Base-by-base conservation (phyloP, 64 coral and sea anemone species). In the Montipora cactus region DNA sequence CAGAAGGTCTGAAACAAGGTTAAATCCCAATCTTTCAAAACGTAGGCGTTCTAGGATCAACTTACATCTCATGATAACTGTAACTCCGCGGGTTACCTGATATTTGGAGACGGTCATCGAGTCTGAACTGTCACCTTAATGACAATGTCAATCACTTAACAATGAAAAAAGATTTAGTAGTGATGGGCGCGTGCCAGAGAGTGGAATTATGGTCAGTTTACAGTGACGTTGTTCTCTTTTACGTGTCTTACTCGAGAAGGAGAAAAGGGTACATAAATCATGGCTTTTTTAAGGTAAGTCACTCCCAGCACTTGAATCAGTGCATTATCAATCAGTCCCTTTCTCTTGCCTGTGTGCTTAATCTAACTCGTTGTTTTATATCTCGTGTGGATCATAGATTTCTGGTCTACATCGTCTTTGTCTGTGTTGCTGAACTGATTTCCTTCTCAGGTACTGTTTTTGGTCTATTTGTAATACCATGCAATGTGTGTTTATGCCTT, bases 111-210 rank as follows among this genome's bases (percentile, higher is more conserved):
- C 37, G 37, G 37, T 21, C 44, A 2, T 15, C 46, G 37, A 86
- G 45, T 22, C 66, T 21, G 5, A 67, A 13, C 81, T 84, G 81
- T 67, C 81, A 84, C 18, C 37, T 46, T 47, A 28, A 19, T 51
- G 82, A 86, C 82, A 86, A 45, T 72, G 82, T 86, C 82, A 72
- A 71, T 86, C 82, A 50, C 15, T 72, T 71, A 86, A 86, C 82
- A 86, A 86, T 71, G 62, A 69, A 86, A 71, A 86, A 86, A 86
- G 66, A 19, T 44, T 72, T 86, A 71, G 82, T 50, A 22, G 47
- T n/a, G 82, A 67, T 86, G 47, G 82, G 82, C 62, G 82, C 82
- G 82, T 86, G 82, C 82, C 82, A 86, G 18, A 86, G 82, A 84
- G 44, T 50, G 66, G 9, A 78, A 78, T 78, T 78, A 86, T 86